phyloP scores from a whole-genome alignment of 1,140 invertebrate genomes.

The Sminthurides bifidus region DNA sequence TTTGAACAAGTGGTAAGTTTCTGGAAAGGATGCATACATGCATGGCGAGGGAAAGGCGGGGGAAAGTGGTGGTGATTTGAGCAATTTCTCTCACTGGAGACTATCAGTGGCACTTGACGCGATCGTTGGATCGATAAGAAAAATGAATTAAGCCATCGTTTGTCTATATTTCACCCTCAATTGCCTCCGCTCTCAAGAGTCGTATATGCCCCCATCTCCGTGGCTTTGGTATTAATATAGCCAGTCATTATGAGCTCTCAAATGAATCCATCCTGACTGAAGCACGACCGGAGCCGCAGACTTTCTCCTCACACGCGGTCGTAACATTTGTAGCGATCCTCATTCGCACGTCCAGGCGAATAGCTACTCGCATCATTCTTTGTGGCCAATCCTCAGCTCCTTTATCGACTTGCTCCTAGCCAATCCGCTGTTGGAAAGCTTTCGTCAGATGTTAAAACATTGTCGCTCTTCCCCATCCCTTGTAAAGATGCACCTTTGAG shows the following conservation, averaged over 20 bases:
- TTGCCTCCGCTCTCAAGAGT: constrained; percentile 27
- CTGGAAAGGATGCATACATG: too few species aligned
- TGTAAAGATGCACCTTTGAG: neutral
- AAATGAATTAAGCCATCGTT: constrained; percentile 33
- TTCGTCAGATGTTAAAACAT: constrained; percentile 19
- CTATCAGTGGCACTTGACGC: constrained; percentile 16
- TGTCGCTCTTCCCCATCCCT: neutral
- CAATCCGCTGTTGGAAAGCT: constrained; percentile 27
- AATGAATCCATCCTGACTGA: constrained; percentile 35
- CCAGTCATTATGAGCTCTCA: constrained; percentile 33
- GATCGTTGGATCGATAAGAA: constrained; percentile 21
- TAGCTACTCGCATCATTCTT: constrained; percentile 14
- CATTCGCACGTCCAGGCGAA: constrained; percentile 31
- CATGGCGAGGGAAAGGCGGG: neutral
- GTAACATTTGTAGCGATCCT: constrained; percentile 32
- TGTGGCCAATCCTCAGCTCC: constrained; percentile 28
- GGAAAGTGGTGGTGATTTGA: constrained; percentile 12
- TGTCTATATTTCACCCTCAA: constrained; percentile 32
- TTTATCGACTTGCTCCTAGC: constrained; percentile 27
- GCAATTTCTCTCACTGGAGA: constrained; percentile 10
- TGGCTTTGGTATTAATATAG: constrained; percentile 28
- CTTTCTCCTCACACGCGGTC: neutral
- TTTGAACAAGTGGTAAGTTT: too few species aligned
- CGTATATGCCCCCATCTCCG: constrained; percentile 17
- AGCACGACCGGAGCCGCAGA: constrained; percentile 13